phyloP scores from a whole-genome alignment of 2,797 vertebrate genomes.

The Acomys russatus region DNA sequence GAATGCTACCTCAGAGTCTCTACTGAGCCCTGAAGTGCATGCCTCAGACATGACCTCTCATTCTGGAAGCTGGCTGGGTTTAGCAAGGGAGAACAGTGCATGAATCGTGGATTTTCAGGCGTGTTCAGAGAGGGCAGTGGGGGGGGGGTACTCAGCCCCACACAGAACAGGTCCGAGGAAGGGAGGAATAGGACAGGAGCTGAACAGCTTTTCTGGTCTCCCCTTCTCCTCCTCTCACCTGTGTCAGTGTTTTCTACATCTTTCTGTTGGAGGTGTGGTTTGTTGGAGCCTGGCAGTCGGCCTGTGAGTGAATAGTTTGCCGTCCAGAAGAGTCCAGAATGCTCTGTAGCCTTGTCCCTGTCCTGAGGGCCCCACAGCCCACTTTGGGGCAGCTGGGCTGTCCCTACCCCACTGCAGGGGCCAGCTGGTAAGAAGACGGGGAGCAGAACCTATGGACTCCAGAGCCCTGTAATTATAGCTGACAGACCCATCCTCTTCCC shows the following conservation, averaged over 20 bases:
- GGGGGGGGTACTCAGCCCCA: rapidly evolving
- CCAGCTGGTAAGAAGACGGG: slow-evolving; percentile 60
- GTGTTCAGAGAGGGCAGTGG: background rate
- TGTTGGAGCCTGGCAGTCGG: background rate
- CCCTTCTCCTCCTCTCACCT: background rate
- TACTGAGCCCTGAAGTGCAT: background rate
- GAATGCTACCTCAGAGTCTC: background rate
- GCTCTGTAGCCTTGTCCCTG: background rate
- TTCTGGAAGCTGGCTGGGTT: background rate
- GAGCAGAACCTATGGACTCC: background rate
- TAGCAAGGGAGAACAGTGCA: background rate
- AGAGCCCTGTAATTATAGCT: slow-evolving; percentile 73
- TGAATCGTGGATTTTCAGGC: background rate
- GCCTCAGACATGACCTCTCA: background rate
- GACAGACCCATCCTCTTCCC: slow-evolving; percentile 19
- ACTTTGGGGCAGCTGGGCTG: background rate
- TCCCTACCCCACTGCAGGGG: background rate
- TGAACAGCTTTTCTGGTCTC: background rate
- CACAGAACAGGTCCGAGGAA: background rate
- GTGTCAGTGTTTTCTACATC: slow-evolving; percentile 31
- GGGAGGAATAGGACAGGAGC: background rate
- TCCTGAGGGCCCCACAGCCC: background rate
- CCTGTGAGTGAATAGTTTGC: background rate
- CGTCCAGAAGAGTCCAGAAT: background rate
- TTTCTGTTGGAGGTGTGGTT: slow-evolving; percentile 9